Percentiles rank a stretch among this genome's conserved stretches.
phyloP scores from a whole-genome alignment of 2,797 vertebrate genomes.

The Chelon labrosus region DNA sequence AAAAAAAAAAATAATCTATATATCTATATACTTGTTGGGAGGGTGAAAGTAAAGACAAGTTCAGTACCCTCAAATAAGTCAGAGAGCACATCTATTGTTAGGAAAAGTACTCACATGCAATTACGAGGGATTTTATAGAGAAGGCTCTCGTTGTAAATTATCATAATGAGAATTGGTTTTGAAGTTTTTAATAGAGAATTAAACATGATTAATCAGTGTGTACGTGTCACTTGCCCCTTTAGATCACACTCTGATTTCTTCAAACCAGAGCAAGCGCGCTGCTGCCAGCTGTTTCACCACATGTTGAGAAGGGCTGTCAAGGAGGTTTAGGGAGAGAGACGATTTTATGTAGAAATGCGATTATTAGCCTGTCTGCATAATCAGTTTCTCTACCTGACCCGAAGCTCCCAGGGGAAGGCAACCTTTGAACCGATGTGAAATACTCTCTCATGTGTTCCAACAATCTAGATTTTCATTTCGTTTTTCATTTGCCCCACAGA shows the following conservation, averaged over 20 bases:
- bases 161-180: conserved; percentile 7
- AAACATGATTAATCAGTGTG: conserved; percentile 42
- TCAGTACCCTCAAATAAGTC: neutral
- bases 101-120: neutral
- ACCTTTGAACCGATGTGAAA: conserved; percentile 68
- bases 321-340: conserved; percentile 36
- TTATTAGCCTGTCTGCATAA: conserved; percentile 58
- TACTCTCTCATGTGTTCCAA: conserved; percentile 50
- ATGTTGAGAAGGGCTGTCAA: conserved; percentile 57
- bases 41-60: neutral
- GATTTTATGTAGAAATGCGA: conserved; percentile 55
- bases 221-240: conserved; percentile 40
- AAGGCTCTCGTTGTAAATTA: neutral
- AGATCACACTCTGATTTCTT: conserved; percentile 46
- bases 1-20: too few relatives aligned
- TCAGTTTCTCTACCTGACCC: conserved; percentile 48
- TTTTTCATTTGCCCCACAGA: conserved; percentile 8
- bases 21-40: neutral
- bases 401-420: conserved; percentile 56
- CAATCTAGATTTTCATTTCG: conserved; percentile 32
- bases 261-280: conserved; percentile 22
- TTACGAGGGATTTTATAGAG: conserved; percentile 1
- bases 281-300: conserved; percentile 68
- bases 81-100: neutral
- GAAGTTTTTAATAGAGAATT: neutral